These are phyloP conservation scores for Leptocoma aspasia DNA, from an alignment of 2,113 vertebrate species.

Conservation along the genomic window DNA sequence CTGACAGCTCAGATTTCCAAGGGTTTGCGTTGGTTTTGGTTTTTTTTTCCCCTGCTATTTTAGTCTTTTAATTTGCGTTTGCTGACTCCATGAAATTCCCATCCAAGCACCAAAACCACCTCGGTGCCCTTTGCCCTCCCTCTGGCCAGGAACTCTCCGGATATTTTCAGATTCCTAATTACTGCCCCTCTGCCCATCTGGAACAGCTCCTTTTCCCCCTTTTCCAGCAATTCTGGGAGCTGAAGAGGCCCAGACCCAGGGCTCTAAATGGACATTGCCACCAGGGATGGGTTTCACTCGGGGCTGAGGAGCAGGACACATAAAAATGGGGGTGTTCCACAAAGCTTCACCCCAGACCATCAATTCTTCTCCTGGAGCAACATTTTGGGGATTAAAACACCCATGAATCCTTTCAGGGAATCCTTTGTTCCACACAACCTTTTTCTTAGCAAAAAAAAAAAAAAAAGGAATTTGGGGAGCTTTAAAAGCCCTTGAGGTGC, in stretches of 20 bases:
- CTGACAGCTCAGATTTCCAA: neutral
- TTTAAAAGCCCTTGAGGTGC: neutral
- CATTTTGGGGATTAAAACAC: neutral
- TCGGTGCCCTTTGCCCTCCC: neutral
- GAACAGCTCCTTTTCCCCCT: neutral
- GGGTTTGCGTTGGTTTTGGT: neutral
- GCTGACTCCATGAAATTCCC: neutral
- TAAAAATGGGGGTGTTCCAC: neutral
- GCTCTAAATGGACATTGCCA: neutral
- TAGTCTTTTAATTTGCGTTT: neutral
- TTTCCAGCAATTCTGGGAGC: neutral
- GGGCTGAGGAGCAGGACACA: rapidly evolving
- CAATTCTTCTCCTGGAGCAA: neutral
- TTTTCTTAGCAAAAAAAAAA: neutral
- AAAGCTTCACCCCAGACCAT: neutral
- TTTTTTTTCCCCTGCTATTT: rapidly evolving
- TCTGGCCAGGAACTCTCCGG: neutral
- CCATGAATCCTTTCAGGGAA: neutral
- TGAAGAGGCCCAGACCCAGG: neutral
- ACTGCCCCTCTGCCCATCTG: neutral
- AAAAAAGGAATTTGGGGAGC: neutral
- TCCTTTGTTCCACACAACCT: neutral
- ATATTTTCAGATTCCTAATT: neutral
- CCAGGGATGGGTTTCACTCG: neutral
- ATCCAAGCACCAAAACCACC: neutral